These are phyloP conservation scores for Thyatira batis DNA, from an alignment of 2,888 invertebrate genomes.

Conservation along the genomic window DNA sequence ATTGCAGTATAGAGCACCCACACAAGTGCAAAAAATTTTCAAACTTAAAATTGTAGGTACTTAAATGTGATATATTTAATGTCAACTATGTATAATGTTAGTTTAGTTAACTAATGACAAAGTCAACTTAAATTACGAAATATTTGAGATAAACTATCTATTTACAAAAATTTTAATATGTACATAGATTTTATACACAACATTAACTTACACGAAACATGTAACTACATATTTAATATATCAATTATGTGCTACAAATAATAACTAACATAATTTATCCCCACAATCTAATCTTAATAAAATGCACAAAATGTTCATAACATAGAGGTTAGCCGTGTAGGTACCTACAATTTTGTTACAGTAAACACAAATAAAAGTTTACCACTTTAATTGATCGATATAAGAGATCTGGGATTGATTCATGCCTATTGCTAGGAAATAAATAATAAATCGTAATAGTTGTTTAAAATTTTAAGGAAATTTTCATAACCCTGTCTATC, in stretches of 20 bases:
- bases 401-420: background rate
- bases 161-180: conserved; percentile 77
- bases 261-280: conserved; percentile 28
- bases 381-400: background rate
- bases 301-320: conserved; percentile 42
- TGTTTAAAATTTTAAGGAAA: background rate
- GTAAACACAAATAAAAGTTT: background rate
- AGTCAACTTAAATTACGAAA: conserved; percentile 42
- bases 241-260: conserved; percentile 33
- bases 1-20: conserved; percentile 53
- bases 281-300: conserved; percentile 40
- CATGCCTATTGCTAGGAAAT: background rate
- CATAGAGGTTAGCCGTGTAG: conserved; percentile 9
- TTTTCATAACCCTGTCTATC: conserved; percentile 3
- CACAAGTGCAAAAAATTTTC: conserved; percentile 1
- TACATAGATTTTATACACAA: conserved; percentile 73
- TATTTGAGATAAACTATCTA: conserved; percentile 74
- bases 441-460: background rate
- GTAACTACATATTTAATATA: conserved; percentile 12
- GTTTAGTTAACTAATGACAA: conserved; percentile 17
- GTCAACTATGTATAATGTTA: conserved; percentile 15
- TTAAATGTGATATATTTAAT: conserved; percentile 28
- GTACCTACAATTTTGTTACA: background rate
- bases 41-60: conserved; percentile 24
- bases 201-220: conserved; percentile 63